phyloP scores from a whole-genome alignment of 2,113 vertebrate species.

The Promerops cafer region DNA sequence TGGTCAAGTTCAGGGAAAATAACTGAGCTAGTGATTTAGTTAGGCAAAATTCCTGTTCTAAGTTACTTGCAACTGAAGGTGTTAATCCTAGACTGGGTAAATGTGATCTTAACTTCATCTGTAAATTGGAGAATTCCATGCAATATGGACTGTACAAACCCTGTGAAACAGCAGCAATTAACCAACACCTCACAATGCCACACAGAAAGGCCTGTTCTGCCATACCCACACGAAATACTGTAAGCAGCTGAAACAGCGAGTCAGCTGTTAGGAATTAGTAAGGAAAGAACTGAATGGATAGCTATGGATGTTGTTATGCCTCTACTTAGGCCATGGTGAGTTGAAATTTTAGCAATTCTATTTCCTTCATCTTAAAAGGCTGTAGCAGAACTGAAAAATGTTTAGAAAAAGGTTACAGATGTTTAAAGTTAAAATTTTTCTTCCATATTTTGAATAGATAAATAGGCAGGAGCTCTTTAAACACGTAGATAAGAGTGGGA shows the following conservation, averaged over 20 bases:
- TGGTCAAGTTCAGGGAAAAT: neutral
- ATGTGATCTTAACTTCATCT: neutral
- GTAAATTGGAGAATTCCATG: neutral
- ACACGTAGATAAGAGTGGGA: too few species aligned
- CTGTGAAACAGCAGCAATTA: neutral
- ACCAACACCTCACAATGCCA: neutral
- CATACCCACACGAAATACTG: neutral
- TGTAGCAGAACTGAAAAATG: neutral
- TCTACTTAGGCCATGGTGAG: neutral
- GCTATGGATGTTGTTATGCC: neutral
- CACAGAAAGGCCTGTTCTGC: neutral
- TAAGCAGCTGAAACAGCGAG: fast-evolving
- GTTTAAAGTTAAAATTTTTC: neutral
- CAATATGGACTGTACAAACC: neutral
- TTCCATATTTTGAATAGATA: neutral
- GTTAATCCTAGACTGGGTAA: neutral
- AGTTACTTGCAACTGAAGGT: neutral
- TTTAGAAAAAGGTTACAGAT: neutral
- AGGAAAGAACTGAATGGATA: neutral
- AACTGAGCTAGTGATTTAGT: neutral
- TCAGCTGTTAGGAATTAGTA: neutral
- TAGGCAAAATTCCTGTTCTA: neutral
- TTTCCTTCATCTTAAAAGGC: neutral
- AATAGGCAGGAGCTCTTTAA: neutral
- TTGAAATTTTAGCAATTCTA: neutral